phyloP scores from a whole-genome alignment of 2,888 invertebrate species.

The Drosophila algonquin region DNA sequence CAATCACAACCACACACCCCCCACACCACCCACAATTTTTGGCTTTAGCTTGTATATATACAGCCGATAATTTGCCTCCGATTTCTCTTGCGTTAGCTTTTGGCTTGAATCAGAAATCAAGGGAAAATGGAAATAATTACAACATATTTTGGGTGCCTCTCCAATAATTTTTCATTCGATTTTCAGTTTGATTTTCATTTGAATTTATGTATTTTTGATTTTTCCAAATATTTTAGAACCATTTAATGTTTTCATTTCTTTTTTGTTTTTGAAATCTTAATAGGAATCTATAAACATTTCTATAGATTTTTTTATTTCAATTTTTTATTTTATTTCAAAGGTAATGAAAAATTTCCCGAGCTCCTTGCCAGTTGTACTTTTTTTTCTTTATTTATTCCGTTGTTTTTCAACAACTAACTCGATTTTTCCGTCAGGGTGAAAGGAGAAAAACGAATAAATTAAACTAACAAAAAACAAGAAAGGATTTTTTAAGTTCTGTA shows the following conservation, averaged over 20 bases:
- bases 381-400: conserved; percentile 57
- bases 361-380: conserved; percentile 83
- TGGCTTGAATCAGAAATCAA: conserved; percentile 53
- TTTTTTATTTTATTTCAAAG: conserved; percentile 57
- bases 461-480: conserved; percentile 29
- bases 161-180: conserved; percentile 82
- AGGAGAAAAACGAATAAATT: conserved; percentile 10
- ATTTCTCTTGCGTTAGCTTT: conserved; percentile 56
- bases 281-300: conserved; percentile 20
- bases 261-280: conserved; percentile 18
- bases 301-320: conserved; percentile 39
- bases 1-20: conserved; percentile 4
- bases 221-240: conserved; percentile 41
- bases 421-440: conserved; percentile 54
- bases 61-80: conserved; percentile 72
- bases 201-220: conserved; percentile 66
- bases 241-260: conserved; percentile 41
- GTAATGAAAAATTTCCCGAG: conserved; percentile 83
- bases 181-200: conserved; percentile 64
- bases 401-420: conserved; percentile 53
- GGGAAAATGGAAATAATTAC: conserved; percentile 83
- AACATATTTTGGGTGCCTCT: conserved; percentile 84
- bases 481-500: conserved; percentile 64
- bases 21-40: conserved; percentile 35
- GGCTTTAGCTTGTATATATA: conserved; percentile 71